phyloP scores from a whole-genome alignment of 2,888 invertebrate species.

The Venustoraphidia nigricollis region DNA sequence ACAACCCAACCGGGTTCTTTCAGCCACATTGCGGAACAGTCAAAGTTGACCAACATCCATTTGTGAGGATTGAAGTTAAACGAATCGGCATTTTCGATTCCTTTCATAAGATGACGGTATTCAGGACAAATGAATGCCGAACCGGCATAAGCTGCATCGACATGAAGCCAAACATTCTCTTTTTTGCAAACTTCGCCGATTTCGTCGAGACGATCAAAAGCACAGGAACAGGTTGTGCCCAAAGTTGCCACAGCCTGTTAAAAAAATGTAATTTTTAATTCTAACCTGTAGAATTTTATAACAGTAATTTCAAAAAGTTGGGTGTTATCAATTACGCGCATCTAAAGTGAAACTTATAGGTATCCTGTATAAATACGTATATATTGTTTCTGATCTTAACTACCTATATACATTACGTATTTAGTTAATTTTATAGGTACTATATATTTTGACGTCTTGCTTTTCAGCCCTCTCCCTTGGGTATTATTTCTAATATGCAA shows the following conservation, averaged over 20 bases:
- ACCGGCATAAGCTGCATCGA: conserved; percentile 95
- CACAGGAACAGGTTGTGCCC: conserved; percentile 92
- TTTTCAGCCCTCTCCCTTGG: too few species aligned
- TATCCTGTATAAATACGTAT: too few species aligned
- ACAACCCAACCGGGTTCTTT: conserved; percentile 80
- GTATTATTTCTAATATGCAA: too few species aligned
- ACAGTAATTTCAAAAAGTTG: too few species aligned
- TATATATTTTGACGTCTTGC: too few species aligned
- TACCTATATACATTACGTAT: too few species aligned
- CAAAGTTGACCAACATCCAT: conserved; percentile 98
- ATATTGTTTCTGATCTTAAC: too few species aligned
- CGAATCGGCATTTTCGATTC: conserved; percentile 80
- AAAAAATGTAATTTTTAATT: neutral
- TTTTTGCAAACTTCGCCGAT: conserved; percentile 75
- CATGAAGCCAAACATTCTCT: conserved; percentile 76
- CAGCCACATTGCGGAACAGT: conserved; percentile 97
- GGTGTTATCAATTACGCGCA: too few species aligned
- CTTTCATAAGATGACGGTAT: conserved; percentile 78
- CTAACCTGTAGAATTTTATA: too few species aligned
- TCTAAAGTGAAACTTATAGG: too few species aligned
- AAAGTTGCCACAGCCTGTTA: conserved; percentile 68
- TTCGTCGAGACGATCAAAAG: conserved; percentile 82
- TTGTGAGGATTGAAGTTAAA: conserved; percentile 99
- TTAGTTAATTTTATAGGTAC: too few species aligned
- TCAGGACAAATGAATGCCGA: conserved; percentile 96